These are phyloP conservation scores for Ceriagrion tenellum DNA, from an alignment of 2,888 invertebrate species.

Conservation along the genomic window DNA sequence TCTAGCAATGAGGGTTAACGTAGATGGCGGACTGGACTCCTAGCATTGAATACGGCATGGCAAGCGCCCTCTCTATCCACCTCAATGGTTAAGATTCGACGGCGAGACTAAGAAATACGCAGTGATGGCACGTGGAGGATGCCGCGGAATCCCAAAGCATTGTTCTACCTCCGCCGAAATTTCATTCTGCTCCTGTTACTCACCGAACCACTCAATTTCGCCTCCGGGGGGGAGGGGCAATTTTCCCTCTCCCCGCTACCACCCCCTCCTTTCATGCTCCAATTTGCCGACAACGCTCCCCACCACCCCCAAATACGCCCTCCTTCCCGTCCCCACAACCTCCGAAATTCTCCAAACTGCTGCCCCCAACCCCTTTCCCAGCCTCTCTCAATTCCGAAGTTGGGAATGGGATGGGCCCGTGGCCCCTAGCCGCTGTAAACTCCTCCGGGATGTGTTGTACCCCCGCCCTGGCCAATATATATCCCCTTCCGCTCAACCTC, in stretches of 20 bases:
- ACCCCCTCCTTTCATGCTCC: not conserved
- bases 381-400: not conserved
- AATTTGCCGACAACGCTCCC: not conserved
- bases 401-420: too few species aligned
- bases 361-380: too few species aligned
- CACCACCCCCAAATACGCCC: not conserved
- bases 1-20: too few species aligned
- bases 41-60: too few species aligned
- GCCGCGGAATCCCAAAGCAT: not conserved
- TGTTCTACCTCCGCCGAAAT: not conserved
- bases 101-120: not conserved
- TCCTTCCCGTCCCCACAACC: not conserved
- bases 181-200: not conserved
- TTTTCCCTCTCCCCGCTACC: not conserved
- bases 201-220: constrained; percentile 21
- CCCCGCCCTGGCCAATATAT: too few species aligned
- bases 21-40: too few species aligned
- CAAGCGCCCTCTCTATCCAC: too few species aligned
- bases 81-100: not conserved
- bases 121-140: not conserved
- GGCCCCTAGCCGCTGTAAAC: too few species aligned
- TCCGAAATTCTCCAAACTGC: not conserved
- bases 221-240: not conserved
- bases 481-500: too few species aligned
- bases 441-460: too few species aligned